Conservation (phyloP, 2,888 invertebrate species). For the Agrochola litura region DNA sequence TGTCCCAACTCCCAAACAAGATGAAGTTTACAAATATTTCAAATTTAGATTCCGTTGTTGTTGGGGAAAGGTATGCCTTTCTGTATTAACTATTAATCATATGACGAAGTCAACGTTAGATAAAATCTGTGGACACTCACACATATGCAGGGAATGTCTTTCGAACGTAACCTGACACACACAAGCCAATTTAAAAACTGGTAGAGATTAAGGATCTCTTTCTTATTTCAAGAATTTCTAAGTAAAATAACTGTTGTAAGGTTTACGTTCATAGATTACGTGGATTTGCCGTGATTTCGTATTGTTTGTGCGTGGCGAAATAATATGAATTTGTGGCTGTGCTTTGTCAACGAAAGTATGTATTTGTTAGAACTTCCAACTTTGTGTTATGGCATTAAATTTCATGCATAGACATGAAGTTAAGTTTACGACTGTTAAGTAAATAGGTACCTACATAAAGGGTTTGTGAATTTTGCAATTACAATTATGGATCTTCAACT, state of each 20-base stretch:
- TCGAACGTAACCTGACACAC: constrained; percentile 66
- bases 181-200: constrained; percentile 70
- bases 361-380: constrained; percentile 30
- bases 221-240: constrained; percentile 72
- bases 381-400: constrained; percentile 14
- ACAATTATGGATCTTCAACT: neutral
- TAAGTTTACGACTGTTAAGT: constrained; percentile 18
- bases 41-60: constrained; percentile 80
- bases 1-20: constrained; percentile 30
- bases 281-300: constrained; percentile 53
- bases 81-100: constrained; percentile 87
- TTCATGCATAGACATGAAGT: constrained; percentile 15
- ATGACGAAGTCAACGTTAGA: constrained; percentile 79
- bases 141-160: constrained; percentile 64
- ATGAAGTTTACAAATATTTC: constrained; percentile 75
- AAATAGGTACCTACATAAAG: constrained; percentile 9
- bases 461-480: neutral
- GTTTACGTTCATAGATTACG: constrained; percentile 58
- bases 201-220: constrained; percentile 68
- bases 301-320: constrained; percentile 44
- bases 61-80: constrained; percentile 83
- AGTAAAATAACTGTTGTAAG: constrained; percentile 69
- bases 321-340: constrained; percentile 27
- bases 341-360: constrained; percentile 25
- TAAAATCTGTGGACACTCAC: constrained; percentile 78